These are phyloP conservation scores for Physella acuta DNA, from an alignment of 1,140 invertebrate genomes.

Conservation along the genomic window DNA sequence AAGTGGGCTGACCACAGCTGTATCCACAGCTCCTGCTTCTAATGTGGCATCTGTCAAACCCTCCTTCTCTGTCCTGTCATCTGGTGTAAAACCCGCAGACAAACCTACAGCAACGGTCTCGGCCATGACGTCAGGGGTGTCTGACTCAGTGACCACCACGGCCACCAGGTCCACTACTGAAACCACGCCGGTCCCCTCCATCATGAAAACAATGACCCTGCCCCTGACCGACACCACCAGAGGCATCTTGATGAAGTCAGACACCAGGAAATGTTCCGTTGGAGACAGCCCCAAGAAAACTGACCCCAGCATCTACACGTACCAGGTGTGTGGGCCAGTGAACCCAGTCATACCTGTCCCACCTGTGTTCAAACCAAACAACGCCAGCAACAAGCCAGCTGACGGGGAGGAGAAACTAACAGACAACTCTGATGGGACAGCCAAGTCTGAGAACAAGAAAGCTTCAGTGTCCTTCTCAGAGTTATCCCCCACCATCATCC, in stretches of 20 bases:
- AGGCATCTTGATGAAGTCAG: neutral
- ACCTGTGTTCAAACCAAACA: slow-evolving; percentile 2
- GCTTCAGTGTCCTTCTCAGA: slow-evolving; percentile 14
- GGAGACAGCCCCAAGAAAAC: neutral
- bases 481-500: neutral
- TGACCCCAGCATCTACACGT: slow-evolving; percentile 4
- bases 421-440: neutral
- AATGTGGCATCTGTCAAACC: slow-evolving; percentile 2
- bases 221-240: slow-evolving; percentile 17
- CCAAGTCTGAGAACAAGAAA: neutral
- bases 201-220: neutral
- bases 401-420: neutral
- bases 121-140: slow-evolving; percentile 21
- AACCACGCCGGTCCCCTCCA: neutral
- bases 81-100: neutral
- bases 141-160: slow-evolving; percentile 9
- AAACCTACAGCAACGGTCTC: slow-evolving; percentile 26
- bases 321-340: slow-evolving; percentile 12
- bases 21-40: neutral
- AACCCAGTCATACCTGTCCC: slow-evolving; percentile 18
- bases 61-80: slow-evolving; percentile 2
- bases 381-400: neutral
- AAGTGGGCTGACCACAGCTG: neutral
- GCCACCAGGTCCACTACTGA: neutral
- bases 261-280: neutral